Base-by-base conservation (phyloP, 2,888 invertebrate genomes). In the Epiblema foenella region DNA sequence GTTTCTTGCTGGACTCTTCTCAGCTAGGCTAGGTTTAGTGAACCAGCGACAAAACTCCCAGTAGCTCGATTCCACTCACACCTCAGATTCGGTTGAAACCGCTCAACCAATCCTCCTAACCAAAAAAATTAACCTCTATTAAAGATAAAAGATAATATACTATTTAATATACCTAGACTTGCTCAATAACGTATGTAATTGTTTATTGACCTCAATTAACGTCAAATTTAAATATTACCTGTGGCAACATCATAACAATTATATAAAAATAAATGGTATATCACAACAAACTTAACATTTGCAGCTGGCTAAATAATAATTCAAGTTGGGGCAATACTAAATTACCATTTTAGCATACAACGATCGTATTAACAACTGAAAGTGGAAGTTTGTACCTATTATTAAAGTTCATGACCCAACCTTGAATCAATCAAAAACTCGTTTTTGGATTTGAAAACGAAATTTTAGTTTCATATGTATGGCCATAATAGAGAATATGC, bases 161-260 rank as follows among this genome's bases (percentile, higher is more conserved):
- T 24, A 24, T 1, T 4, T 24, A 24, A 24, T 24, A 3, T 24
- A 3, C 24, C 24, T 4, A 24, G 2, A 24, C 24, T 24, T 24
- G 24, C 24, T 24, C 24, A 24, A 24, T n/a, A 24, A 24, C 24
- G 4, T n/a, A n/a, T n/a, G n/a, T 24, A 24, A 24, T 24, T 24
- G 7, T 46, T n/a, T 18, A 2, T 11, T 58, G 12, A 37, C 57
- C 57, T 37, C 11, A 37, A 57, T 18, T 58, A 39, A 24, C 24
- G 8, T 24, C 15, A 24, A 54, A 54, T 54, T 54, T 12, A 54
- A 54, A 20, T 2, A 10, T 29, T n/a, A 56, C 9, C 2, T 29
- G 29, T 56, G n/a, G n/a, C n/a, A 56, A 33, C 33, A 57, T 57
- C 37, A 37, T 17, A 57, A 57, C 18, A 57, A 57, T 57, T 37